A percentile compares a stretch with the other conserved stretches of the same genome.
phyloP scores from a whole-genome alignment of 2,888 invertebrate genomes.

The Herminia tarsipennalis region DNA sequence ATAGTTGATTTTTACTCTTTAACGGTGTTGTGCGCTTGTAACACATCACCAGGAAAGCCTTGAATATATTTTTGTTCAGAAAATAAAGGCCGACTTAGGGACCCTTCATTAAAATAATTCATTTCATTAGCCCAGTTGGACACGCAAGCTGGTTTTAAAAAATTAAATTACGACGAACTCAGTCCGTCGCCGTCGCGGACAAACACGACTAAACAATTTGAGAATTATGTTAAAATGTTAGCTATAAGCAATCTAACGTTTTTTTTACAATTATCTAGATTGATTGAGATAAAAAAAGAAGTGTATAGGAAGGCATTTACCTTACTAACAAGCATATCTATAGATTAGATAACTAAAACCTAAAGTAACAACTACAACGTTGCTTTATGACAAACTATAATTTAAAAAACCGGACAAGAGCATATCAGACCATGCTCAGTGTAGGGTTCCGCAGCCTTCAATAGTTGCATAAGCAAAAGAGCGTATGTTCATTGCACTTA shows the following conservation, averaged over 20 bases:
- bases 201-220: constrained; percentile 45
- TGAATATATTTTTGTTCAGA: constrained; percentile 30
- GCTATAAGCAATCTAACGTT: constrained; percentile 8
- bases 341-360: no score
- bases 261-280: background rate
- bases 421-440: no score
- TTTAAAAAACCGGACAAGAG: no score
- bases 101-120: constrained; percentile 76
- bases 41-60: constrained; percentile 19
- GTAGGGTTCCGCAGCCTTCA: no score
- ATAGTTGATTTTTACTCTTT: constrained; percentile 1
- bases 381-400: no score
- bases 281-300: no score
- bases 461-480: no score
- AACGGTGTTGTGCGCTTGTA: background rate
- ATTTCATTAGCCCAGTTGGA: constrained; percentile 70
- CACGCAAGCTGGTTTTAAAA: constrained; percentile 71
- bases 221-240: constrained; percentile 30
- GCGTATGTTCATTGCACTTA: no score
- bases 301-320: background rate
- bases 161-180: constrained; percentile 61
- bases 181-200: constrained; percentile 24
- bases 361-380: no score
- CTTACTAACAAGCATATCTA: no score
- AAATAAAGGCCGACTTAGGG: constrained; percentile 41